These are phyloP conservation scores for Rissa tridactyla DNA, from an alignment of 2,113 vertebrate genomes.

Conservation along the genomic window DNA sequence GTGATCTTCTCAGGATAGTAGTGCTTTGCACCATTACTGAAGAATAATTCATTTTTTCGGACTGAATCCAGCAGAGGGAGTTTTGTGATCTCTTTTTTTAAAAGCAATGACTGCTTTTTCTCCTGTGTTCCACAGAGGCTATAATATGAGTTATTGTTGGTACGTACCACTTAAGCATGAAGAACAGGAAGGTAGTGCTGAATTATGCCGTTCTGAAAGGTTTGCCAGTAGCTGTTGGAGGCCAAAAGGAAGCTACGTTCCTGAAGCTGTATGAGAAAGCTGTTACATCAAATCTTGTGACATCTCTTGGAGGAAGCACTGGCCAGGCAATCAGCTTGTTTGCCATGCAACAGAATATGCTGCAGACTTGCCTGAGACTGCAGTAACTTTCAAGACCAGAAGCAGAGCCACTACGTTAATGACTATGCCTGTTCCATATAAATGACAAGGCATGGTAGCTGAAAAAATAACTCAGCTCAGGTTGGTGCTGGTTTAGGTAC, in stretches of 20 bases:
- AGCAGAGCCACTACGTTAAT: background rate
- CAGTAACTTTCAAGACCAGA: background rate
- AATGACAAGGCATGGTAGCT: background rate
- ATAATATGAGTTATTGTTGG: background rate
- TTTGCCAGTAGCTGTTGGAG: background rate
- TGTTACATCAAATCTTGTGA: background rate
- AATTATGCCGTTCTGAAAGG: too few relatives aligned
- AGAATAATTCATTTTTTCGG: background rate
- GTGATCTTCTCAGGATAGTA: background rate
- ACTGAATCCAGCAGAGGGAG: background rate
- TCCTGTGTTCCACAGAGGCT: accelerated
- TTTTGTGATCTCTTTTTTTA: background rate
- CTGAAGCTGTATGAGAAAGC: background rate
- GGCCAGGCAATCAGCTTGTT: background rate
- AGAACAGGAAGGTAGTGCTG: background rate
- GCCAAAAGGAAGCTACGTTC: background rate
- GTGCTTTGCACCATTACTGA: background rate
- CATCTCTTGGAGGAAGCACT: background rate
- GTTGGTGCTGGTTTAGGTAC: background rate
- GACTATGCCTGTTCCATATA: background rate
- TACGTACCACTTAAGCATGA: background rate
- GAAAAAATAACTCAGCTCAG: background rate
- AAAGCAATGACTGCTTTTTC: background rate
- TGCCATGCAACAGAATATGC: background rate
- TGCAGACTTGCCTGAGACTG: background rate